A percentile compares a stretch with the other conserved stretches of the same genome.
These are phyloP conservation scores for Australoheros facetus DNA, from an alignment of 2,797 vertebrate species.

Conservation along the genomic window DNA sequence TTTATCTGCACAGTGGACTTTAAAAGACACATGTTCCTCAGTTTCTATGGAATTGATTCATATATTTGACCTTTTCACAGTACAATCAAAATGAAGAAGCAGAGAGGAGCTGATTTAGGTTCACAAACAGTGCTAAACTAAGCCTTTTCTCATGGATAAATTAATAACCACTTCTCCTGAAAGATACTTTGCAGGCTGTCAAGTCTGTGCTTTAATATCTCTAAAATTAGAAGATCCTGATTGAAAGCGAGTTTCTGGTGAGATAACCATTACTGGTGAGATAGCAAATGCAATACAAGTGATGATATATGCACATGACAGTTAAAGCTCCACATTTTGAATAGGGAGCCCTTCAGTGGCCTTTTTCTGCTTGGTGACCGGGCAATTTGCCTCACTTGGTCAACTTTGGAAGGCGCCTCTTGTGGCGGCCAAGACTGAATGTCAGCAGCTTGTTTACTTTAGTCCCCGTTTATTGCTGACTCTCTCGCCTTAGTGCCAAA, in stretches of 20 bases:
- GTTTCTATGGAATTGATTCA: background rate
- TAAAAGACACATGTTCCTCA: background rate
- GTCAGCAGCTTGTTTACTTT: constrained; percentile 73
- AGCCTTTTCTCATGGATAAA: background rate
- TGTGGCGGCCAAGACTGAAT: constrained; percentile 55
- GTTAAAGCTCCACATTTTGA: background rate
- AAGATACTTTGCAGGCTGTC: background rate
- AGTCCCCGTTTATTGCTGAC: constrained; percentile 72
- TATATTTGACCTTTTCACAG: background rate
- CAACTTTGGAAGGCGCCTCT: constrained; percentile 48
- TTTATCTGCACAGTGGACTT: background rate
- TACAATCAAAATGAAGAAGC: background rate
- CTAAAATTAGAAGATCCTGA: background rate
- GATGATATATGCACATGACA: background rate
- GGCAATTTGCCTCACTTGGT: constrained; percentile 33
- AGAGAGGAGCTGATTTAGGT: background rate
- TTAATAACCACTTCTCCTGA: background rate
- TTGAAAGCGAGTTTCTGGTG: too few species aligned
- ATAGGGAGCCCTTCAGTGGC: background rate
- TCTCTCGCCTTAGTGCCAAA: constrained; percentile 72
- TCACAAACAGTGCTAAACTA: background rate
- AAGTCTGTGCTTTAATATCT: background rate
- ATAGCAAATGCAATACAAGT: background rate
- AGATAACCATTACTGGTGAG: background rate
- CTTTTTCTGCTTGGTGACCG: constrained; percentile 7